These are phyloP conservation scores for Atractosteus spatula DNA, from an alignment of 2,113 vertebrate genomes.

Conservation along the genomic window DNA sequence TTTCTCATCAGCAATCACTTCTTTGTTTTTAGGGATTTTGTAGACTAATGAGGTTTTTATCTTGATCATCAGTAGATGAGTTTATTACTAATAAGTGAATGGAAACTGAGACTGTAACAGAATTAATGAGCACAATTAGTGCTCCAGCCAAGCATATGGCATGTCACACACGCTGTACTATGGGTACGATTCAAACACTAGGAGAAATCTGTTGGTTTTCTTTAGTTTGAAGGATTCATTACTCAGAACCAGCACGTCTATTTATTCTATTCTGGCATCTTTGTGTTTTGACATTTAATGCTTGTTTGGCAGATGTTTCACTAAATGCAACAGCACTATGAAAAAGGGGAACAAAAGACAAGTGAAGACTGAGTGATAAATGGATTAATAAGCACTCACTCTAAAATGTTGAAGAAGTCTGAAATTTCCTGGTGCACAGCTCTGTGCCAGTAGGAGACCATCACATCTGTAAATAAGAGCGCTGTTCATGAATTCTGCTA, in stretches of 20 bases:
- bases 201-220: not conserved
- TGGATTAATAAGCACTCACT: conserved; percentile 72
- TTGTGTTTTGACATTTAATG: no score
- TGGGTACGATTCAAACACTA: not conserved
- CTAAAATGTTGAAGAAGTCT: conserved; percentile 97
- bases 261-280: no score
- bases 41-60: not conserved
- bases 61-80: not conserved
- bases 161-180: not conserved
- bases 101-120: not conserved
- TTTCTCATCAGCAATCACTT: not conserved
- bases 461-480: conserved; percentile 71
- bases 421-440: conserved; percentile 91
- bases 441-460: conserved; percentile 93
- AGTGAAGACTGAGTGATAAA: not conserved
- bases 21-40: not conserved
- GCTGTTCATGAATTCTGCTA: no score
- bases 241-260: no score
- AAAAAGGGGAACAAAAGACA: no score
- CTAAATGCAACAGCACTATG: no score
- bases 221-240: no score
- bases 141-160: no score
- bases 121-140: conserved; percentile 9
- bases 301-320: no score
- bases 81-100: not conserved